Conservation (phyloP, 53 echinoderm and acorn worm species). For the Antedon mediterranea region DNA sequence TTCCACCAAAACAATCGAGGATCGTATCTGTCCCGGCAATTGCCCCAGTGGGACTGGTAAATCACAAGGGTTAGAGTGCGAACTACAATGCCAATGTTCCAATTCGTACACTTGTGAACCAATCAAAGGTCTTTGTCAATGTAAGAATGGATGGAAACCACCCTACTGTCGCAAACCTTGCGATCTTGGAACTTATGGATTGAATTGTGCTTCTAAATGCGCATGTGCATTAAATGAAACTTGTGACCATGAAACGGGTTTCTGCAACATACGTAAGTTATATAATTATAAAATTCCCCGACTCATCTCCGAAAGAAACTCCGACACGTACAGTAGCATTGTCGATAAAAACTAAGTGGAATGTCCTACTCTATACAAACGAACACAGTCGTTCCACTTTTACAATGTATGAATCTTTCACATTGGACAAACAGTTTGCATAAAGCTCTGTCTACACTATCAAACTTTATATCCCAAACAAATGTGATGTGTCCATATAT, state of each 20-base stretch:
- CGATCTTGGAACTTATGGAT: background rate
- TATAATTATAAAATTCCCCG: no score
- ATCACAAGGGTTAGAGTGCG: background rate
- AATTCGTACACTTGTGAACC: slow-evolving; percentile 6
- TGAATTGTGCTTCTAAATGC: slow-evolving; percentile 7
- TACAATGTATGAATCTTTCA: no score
- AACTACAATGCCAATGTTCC: slow-evolving; percentile 7
- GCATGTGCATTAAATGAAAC: background rate
- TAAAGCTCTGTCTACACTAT: no score
- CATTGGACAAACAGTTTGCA: no score
- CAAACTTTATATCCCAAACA: no score
- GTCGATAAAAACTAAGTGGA: no score
- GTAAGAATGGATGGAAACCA: slow-evolving; percentile 16
- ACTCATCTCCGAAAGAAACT: no score
- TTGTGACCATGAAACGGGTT: background rate
- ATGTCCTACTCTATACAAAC: no score
- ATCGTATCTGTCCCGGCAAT: background rate
- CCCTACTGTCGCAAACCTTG: slow-evolving; percentile 4
- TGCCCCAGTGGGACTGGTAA: background rate
- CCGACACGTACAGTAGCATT: no score
- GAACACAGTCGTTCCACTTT: no score
- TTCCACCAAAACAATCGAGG: background rate
- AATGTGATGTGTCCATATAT: no score
- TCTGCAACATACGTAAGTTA: background rate
- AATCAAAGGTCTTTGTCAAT: slow-evolving; percentile 2